Conservation (phyloP, 2,797 vertebrate genomes). For the Onychomys arenicola region DNA sequence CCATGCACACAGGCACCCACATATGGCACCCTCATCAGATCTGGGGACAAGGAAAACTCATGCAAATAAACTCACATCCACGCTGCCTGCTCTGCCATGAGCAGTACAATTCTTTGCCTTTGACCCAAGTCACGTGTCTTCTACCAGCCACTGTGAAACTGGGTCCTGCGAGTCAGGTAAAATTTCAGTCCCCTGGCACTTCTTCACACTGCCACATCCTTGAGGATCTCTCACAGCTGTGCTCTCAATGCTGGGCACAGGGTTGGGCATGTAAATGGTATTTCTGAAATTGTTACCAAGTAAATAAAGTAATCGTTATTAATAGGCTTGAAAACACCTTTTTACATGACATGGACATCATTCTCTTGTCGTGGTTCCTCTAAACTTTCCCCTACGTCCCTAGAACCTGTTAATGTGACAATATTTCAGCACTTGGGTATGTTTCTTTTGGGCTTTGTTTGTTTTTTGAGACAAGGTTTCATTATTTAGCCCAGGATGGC, state of each 20-base stretch:
- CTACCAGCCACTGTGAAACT: conserved; percentile 37
- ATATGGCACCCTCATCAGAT: neutral
- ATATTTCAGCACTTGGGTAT: neutral
- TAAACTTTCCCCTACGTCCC: neutral
- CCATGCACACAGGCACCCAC: neutral
- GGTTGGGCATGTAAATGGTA: neutral
- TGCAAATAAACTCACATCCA: neutral
- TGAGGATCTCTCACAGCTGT: neutral
- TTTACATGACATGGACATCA: neutral
- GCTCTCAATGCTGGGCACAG: neutral
- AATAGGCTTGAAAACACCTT: conserved; percentile 52
- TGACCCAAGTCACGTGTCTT: conserved; percentile 50
- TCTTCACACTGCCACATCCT: neutral
- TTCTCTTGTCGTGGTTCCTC: neutral
- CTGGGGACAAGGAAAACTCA: neutral
- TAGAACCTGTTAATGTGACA: neutral
- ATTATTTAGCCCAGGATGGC: neutral
- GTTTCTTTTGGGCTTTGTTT: neutral
- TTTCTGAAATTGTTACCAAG: conserved; percentile 57
- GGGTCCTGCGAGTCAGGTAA: conserved; percentile 13
- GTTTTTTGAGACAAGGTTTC: neutral
- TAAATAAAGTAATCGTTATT: conserved; percentile 39
- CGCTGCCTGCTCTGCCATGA: neutral
- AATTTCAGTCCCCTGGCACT: conserved; percentile 15
- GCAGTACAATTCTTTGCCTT: conserved; percentile 51